Conservation (phyloP, 37 sponge, comb jelly and placozoan species). For the Corticium candelabrum region DNA sequence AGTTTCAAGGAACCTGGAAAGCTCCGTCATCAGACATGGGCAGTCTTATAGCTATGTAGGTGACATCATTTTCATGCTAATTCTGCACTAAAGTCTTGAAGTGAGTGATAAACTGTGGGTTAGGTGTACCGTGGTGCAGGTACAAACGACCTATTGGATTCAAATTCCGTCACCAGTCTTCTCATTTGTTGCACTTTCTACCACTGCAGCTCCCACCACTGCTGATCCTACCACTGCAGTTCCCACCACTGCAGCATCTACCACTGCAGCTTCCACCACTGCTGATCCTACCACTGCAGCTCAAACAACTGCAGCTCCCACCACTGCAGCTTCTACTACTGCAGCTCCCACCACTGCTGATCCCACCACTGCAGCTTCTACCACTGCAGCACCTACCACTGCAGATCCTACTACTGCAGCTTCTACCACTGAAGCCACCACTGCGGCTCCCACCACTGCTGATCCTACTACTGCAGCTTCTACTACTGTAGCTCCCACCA, state of each 20-base stretch:
- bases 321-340: slow-evolving; percentile 1
- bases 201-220: not conserved
- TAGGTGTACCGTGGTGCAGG: slow-evolving; percentile 1
- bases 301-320: not conserved
- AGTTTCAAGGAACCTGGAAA: not conserved
- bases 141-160: not conserved
- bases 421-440: not conserved
- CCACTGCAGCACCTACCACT: not conserved
- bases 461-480: not conserved
- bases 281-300: not conserved
- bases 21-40: not conserved
- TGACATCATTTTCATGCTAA: not conserved
- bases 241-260: not conserved
- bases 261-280: slow-evolving; percentile 1
- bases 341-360: not conserved
- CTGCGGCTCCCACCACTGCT: not conserved
- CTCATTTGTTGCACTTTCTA: not conserved
- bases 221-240: not conserved
- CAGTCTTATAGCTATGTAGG: not conserved
- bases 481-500: not conserved
- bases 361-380: not conserved
- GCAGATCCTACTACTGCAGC: not conserved
- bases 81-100: too few relatives aligned
- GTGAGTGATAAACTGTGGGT: too few relatives aligned
- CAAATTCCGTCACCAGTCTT: not conserved